phyloP scores from a whole-genome alignment of 2,113 vertebrate species.

The Scortum barcoo region DNA sequence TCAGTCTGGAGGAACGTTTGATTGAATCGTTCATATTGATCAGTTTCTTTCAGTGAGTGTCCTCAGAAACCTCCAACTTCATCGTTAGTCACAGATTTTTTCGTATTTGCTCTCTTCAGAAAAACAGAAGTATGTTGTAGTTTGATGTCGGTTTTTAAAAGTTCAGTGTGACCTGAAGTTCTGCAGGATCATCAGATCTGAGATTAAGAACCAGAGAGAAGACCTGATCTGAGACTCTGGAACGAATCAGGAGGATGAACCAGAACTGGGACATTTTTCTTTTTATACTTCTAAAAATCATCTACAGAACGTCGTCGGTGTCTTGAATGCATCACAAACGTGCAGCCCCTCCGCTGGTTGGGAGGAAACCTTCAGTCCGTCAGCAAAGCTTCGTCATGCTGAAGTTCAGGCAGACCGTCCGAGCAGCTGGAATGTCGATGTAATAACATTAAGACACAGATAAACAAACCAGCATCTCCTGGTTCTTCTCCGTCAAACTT shows the following conservation, averaged over 20 bases:
- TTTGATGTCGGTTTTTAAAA: too few relatives aligned
- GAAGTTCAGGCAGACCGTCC: conserved; percentile 18
- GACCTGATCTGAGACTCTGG: neutral
- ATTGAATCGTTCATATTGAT: too few relatives aligned
- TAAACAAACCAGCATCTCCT: conserved; percentile 30
- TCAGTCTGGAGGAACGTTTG: too few relatives aligned
- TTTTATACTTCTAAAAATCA: neutral
- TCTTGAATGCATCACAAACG: conserved; percentile 50
- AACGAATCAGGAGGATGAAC: neutral
- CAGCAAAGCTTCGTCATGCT: neutral
- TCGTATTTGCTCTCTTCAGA: too few relatives aligned
- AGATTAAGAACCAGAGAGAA: too few relatives aligned
- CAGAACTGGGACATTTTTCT: neutral
- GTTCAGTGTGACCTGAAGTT: too few relatives aligned
- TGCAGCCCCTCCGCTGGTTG: neutral
- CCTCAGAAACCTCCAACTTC: too few relatives aligned
- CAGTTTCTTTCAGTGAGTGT: too few relatives aligned
- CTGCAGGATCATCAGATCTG: too few relatives aligned
- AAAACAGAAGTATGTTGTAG: too few relatives aligned
- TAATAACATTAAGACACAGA: conserved; percentile 45
- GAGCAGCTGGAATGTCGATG: conserved; percentile 59
- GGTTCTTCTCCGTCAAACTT: conserved; percentile 19
- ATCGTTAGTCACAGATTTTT: too few relatives aligned
- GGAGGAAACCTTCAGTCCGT: neutral
- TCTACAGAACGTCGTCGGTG: neutral